These are phyloP conservation scores for Standfussiana lucernea DNA, from an alignment of 2,888 invertebrate genomes.

Conservation along the genomic window DNA sequence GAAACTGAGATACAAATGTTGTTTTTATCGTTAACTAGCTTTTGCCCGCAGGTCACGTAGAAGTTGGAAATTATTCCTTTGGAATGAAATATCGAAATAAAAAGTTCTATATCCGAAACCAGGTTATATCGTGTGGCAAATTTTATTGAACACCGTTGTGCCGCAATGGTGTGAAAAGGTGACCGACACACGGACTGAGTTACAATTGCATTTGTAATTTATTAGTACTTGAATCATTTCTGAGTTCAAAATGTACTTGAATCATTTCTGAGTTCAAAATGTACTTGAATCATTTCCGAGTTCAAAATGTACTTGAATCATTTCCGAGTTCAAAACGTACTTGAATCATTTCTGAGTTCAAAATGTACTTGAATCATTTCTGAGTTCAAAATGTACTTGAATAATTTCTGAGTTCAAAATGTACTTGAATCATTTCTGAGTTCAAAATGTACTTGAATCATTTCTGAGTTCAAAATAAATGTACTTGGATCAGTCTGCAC, in stretches of 20 bases:
- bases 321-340: too few species aligned
- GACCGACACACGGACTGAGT: not conserved
- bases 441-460: not conserved
- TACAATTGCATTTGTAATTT: too few species aligned
- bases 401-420: too few species aligned
- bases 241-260: too few species aligned
- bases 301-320: too few species aligned
- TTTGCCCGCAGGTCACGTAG: not conserved
- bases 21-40: not conserved
- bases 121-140: not conserved
- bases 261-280: too few species aligned
- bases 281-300: not conserved
- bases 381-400: too few species aligned
- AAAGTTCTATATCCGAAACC: not conserved
- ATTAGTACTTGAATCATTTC: not conserved
- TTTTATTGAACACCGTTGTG: not conserved
- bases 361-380: not conserved
- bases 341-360: not conserved
- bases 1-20: conserved; percentile 22
- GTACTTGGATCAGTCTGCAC: too few species aligned
- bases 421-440: not conserved
- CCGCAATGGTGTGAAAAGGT: not conserved
- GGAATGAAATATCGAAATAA: not conserved
- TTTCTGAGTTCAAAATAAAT: too few species aligned
- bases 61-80: not conserved